Percentiles rank a stretch among this genome's conserved stretches.
These are phyloP conservation scores for Chydorus sphaericus DNA, from an alignment of 2,888 invertebrate species.

Conservation along the genomic window DNA sequence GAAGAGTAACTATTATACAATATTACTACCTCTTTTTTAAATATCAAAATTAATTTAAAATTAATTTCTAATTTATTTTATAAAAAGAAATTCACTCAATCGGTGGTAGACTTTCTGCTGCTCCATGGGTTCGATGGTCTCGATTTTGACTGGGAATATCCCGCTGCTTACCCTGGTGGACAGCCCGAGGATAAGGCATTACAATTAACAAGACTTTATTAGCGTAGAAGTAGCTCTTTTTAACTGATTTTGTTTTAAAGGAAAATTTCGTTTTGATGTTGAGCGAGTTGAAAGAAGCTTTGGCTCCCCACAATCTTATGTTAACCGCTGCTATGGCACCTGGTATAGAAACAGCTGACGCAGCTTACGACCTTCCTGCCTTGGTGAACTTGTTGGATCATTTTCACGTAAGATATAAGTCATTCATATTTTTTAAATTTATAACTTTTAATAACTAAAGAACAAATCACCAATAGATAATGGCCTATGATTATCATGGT, in stretches of 20 bases:
- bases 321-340: slow-evolving; percentile 26
- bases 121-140: slow-evolving; percentile 25
- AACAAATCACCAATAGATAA: slow-evolving; percentile 38
- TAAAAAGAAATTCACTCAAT: slow-evolving; percentile 12
- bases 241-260: slow-evolving; percentile 2
- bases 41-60: too few species aligned
- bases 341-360: slow-evolving; percentile 24
- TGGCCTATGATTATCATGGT: slow-evolving; percentile 60
- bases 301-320: slow-evolving; percentile 22
- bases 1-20: slow-evolving; percentile 1
- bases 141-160: slow-evolving; percentile 37
- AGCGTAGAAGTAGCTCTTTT: background rate
- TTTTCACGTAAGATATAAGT: background rate
- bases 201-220: background rate
- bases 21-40: slow-evolving; percentile 1
- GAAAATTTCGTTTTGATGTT: slow-evolving; percentile 23
- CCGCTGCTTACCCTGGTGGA: slow-evolving; percentile 41
- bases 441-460: slow-evolving; percentile 32
- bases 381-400: background rate
- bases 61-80: too few species aligned
- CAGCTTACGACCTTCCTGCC: slow-evolving; percentile 24
- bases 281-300: slow-evolving; percentile 24
- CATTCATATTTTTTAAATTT: slow-evolving; percentile 41
- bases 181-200: slow-evolving; percentile 29
- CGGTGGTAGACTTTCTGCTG: slow-evolving; percentile 2